Conservation (phyloP, 2,113 vertebrate genomes). For the Oenanthe oenanthe region DNA sequence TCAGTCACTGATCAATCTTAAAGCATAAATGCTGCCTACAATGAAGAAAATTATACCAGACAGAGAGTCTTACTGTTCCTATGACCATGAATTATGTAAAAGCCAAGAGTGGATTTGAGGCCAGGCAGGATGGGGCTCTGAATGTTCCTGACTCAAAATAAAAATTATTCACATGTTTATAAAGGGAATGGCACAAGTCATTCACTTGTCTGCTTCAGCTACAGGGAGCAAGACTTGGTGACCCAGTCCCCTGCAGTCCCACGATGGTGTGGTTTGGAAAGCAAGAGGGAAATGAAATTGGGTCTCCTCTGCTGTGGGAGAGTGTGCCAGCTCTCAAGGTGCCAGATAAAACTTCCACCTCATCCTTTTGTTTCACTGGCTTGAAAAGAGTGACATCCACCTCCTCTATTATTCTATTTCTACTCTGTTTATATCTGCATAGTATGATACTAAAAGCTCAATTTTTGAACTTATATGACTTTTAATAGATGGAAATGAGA, state of each 20-base stretch:
- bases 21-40: neutral
- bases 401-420: neutral
- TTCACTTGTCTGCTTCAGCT: neutral
- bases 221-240: neutral
- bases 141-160: neutral
- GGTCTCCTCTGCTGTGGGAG: neutral
- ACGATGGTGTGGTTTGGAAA: neutral
- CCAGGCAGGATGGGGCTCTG: neutral
- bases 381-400: neutral
- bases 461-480: rapidly evolving
- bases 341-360: neutral
- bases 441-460: neutral
- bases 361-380: neutral
- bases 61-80: neutral
- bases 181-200: neutral
- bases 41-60: neutral
- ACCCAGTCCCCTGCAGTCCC: neutral
- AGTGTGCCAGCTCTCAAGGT: neutral
- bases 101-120: neutral
- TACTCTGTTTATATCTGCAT: neutral
- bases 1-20: neutral
- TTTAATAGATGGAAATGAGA: neutral
- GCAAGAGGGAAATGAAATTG: neutral
- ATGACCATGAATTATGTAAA: neutral
- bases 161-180: neutral